phyloP scores from a whole-genome alignment of 2,113 vertebrate genomes.

The Ursus arctos region DNA sequence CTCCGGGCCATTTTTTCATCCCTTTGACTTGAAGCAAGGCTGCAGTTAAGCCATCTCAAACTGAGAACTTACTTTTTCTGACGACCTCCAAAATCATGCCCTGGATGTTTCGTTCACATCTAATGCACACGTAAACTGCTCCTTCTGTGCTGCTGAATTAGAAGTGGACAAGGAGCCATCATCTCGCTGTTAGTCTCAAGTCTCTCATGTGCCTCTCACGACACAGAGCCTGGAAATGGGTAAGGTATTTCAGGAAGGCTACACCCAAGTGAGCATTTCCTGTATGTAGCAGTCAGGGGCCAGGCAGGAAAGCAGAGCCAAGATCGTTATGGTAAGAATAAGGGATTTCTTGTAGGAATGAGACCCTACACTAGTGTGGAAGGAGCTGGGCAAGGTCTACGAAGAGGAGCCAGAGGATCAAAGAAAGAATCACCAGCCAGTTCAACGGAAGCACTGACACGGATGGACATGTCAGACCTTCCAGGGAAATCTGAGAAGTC shows the following conservation, averaged over 20 bases:
- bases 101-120: not conserved
- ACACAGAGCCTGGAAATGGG: not conserved
- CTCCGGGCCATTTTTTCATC: not conserved
- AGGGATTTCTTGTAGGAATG: not conserved
- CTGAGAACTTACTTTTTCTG: constrained; percentile 40
- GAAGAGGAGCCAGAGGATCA: not conserved
- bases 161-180: not conserved
- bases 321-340: not conserved
- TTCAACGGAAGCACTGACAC: not conserved
- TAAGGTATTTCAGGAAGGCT: not conserved
- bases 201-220: not conserved
- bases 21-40: not conserved
- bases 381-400: not conserved
- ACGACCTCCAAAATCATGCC: not conserved
- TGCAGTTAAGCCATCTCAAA: not conserved
- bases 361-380: not conserved
- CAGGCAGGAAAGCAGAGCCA: not conserved
- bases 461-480: not conserved
- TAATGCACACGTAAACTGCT: not conserved
- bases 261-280: not conserved
- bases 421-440: not conserved
- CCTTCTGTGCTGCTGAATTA: not conserved
- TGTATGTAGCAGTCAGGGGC: not conserved
- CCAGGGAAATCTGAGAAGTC: not conserved
- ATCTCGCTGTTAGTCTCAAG: not conserved